phyloP scores from a whole-genome alignment of 2,888 invertebrate species.

The Coelopa pilipes region DNA sequence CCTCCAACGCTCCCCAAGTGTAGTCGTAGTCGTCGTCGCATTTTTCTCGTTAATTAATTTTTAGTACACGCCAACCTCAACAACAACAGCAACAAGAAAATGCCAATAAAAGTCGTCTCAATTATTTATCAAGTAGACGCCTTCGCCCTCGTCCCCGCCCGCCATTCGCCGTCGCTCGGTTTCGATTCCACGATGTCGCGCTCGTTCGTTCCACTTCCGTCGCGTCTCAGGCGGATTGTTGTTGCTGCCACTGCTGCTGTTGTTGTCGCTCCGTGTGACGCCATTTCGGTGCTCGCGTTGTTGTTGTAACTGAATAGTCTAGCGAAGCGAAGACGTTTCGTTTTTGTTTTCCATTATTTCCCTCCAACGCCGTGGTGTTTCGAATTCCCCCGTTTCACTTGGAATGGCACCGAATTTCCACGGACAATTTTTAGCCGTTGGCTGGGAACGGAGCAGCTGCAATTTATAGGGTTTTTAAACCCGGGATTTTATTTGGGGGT shows the following conservation, averaged over 20 bases:
- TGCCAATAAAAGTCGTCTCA: neutral
- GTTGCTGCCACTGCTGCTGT: neutral
- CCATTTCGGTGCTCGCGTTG: neutral
- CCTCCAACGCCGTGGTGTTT: too few relatives aligned
- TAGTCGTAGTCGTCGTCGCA: neutral
- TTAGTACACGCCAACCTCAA: neutral
- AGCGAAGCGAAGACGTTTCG: too few relatives aligned
- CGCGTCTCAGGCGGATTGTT: too few relatives aligned
- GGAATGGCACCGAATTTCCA: too few relatives aligned
- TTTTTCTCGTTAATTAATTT: neutral
- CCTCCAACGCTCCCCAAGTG: neutral
- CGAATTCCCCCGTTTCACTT: too few relatives aligned
- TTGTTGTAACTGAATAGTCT: neutral
- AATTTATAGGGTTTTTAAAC: too few relatives aligned
- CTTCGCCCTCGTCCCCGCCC: neutral
- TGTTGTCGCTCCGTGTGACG: neutral
- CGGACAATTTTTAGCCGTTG: too few relatives aligned
- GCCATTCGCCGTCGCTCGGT: neutral
- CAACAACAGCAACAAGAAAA: neutral
- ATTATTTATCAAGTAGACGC: constrained; percentile 4
- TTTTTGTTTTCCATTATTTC: too few relatives aligned
- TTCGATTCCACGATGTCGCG: neutral
- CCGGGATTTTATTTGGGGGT: too few relatives aligned
- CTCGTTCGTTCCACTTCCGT: too few relatives aligned
- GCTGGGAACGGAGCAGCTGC: too few relatives aligned